Conservation (phyloP, 2,113 vertebrate species). For the Pelodiscus sinensis region DNA sequence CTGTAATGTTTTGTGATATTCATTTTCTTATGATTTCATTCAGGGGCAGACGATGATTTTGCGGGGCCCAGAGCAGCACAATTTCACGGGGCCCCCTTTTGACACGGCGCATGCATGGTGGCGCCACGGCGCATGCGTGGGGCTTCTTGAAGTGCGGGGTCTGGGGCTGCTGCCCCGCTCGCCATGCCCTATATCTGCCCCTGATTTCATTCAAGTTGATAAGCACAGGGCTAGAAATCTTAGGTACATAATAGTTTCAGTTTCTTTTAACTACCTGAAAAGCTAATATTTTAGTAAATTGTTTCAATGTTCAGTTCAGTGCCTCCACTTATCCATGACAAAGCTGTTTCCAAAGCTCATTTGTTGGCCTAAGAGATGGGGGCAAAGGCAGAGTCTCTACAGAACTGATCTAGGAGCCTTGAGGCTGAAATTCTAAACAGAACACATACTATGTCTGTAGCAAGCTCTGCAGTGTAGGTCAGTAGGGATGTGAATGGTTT, state of each 20-base stretch:
- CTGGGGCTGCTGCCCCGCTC: too few species aligned
- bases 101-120: too few species aligned
- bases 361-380: neutral
- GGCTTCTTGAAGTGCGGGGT: too few species aligned
- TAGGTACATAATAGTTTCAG: neutral
- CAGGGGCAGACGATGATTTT: too few species aligned
- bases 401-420: neutral
- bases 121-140: too few species aligned
- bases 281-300: neutral
- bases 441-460: neutral
- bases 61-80: too few species aligned
- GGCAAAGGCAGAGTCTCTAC: neutral
- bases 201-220: neutral
- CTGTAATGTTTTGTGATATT: neutral
- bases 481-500: too few species aligned
- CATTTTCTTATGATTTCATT: conserved; percentile 26
- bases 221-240: conserved; percentile 30
- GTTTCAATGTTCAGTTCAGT: neutral
- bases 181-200: too few species aligned
- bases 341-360: conserved; percentile 35
- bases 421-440: neutral
- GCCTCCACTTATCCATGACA: neutral
- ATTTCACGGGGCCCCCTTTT: too few species aligned
- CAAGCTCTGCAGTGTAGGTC: neutral
- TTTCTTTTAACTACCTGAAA: conserved; percentile 5